Evolutionary conservation across 2,888 invertebrate genomes (phyloP), one percentile per base, ranked within the genome.

Genomic region (Luffia ferchaultella): DNA sequence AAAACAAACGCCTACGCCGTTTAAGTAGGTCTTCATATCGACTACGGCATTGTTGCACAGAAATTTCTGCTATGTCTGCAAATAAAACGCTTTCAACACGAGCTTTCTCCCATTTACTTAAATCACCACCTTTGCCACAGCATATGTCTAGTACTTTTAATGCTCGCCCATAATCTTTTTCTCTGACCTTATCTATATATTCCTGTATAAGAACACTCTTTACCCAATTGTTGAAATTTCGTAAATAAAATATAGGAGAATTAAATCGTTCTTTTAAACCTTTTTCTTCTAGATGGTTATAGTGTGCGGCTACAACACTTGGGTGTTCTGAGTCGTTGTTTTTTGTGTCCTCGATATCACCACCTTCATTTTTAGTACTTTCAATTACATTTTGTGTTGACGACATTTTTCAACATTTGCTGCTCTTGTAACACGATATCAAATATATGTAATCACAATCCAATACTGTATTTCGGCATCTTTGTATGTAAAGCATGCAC

Each of bases 191-290:
- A 55, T 80, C 88, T 62, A 89, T 79, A 73, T 91, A 91, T 76
- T 93, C 89, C 87, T 93, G 90, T 61, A 99, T 98, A 1, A 97
- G 85, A 85, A 96, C 93, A 73, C 95, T 95, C 82, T 99, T 99
- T 15, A 97, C 90, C 98, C 98, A 99, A 73, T 99, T 99, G 73
- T 99, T 99, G 68, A 98, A 97, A 76, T 98, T 99, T 58, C 99
- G 87, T 84, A 99, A 87, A 68, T 93, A 91, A 62, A 95, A 92
- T 60, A 99, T 99, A 19, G 95, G 89, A 19, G 97, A 97, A 63
- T 94, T 90, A 57, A 89, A 89, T 46, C 99, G 86, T 60, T 91
- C 91, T 46, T 86, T 87, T 42, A 95, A 73, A 0, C 96, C 96
- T 61, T 90, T 90, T 59, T 96, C 93, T 71, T 93, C 89, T 9